phyloP scores from a whole-genome alignment of 2,888 invertebrate species.

The Tanytarsus gracilentus region DNA sequence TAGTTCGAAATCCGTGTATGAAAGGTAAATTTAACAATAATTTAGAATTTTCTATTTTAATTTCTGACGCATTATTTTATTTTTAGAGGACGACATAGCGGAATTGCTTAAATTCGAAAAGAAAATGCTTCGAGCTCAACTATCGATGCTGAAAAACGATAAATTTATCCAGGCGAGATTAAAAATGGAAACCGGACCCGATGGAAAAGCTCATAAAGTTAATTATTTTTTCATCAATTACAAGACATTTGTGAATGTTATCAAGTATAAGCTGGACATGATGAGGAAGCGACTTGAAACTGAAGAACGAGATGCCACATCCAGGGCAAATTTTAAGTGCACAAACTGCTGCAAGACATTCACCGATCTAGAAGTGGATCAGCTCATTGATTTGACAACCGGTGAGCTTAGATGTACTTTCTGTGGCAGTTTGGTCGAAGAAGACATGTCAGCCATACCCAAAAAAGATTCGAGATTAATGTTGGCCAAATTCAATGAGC shows the following conservation, averaged over 20 bases:
- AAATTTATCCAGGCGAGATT: slow-evolving; percentile 88
- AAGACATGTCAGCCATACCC: slow-evolving; percentile 86
- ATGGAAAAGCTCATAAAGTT: slow-evolving; percentile 90
- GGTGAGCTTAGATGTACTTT: slow-evolving; percentile 84
- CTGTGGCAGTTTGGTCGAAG: slow-evolving; percentile 83
- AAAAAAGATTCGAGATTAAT: slow-evolving; percentile 86
- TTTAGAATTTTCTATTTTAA: background rate
- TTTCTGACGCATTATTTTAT: background rate
- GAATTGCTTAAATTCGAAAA: slow-evolving; percentile 88
- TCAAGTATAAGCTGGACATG: slow-evolving; percentile 93
- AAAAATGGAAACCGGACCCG: slow-evolving; percentile 89
- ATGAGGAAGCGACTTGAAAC: slow-evolving; percentile 94
- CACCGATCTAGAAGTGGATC: slow-evolving; percentile 91
- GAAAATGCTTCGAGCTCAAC: slow-evolving; percentile 82
- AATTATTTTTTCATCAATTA: slow-evolving; percentile 98
- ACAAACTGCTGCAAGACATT: slow-evolving; percentile 85
- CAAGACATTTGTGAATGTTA: slow-evolving; percentile 93
- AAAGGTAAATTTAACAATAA: slow-evolving; percentile 6
- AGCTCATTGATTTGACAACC: slow-evolving; percentile 74
- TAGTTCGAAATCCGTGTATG: slow-evolving; percentile 86
- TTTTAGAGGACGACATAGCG: slow-evolving; percentile 69
- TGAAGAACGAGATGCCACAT: slow-evolving; percentile 89
- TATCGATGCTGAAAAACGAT: slow-evolving; percentile 78
- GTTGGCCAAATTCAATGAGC: slow-evolving; percentile 88
- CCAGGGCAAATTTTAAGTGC: slow-evolving; percentile 91